Evolutionary conservation across 2,888 invertebrate species (phyloP).

Genomic region (Mylabris sibirica): DNA sequence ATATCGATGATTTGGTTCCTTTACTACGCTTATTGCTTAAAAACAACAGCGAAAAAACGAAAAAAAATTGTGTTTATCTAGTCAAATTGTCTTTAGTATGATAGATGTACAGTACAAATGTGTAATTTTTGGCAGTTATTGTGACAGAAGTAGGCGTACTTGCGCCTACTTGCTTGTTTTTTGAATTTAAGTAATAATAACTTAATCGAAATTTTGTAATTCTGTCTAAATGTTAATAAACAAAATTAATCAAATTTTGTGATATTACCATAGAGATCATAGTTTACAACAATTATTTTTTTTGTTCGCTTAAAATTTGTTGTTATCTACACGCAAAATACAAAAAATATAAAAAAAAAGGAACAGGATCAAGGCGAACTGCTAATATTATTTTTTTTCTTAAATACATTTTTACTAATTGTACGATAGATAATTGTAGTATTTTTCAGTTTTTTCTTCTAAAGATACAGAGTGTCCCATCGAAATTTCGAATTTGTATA

Average conservation of each 20-base stretch:
- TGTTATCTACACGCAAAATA: background rate
- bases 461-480: too few species aligned
- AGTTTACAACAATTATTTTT: background rate
- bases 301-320: background rate
- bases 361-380: background rate
- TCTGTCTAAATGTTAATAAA: too few species aligned
- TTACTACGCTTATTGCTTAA: too few species aligned
- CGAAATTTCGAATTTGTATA: background rate
- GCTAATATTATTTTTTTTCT: background rate
- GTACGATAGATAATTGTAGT: background rate
- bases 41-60: too few species aligned
- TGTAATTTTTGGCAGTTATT: too few species aligned
- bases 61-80: too few species aligned
- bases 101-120: too few species aligned
- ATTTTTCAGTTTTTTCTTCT: background rate
- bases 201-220: background rate
- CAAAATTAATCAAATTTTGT: background rate
- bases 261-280: background rate
- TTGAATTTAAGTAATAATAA: background rate
- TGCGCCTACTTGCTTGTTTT: background rate
- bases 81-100: too few species aligned
- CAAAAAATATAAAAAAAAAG: background rate
- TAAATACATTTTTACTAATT: background rate
- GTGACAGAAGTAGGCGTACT: background rate
- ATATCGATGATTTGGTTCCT: too few species aligned